These are phyloP conservation scores for Camelus bactrianus DNA, from an alignment of 2,113 vertebrate species.

Conservation along the genomic window DNA sequence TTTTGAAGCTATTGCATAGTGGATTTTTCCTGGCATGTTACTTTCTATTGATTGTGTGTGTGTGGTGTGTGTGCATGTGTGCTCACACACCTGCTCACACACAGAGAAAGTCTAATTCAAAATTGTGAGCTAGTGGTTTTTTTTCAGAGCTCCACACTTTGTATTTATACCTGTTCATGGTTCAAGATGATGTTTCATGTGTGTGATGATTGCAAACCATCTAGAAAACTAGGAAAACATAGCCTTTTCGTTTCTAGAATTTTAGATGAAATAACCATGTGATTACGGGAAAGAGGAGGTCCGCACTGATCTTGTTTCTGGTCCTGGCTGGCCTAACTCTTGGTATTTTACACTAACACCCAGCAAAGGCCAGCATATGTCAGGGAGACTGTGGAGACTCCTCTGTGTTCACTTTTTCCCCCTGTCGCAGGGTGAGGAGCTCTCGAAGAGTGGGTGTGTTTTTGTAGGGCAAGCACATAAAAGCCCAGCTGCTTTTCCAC, in stretches of 20 bases:
- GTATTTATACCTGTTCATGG: slow-evolving; percentile 1
- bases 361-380: background rate
- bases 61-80: background rate
- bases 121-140: slow-evolving; percentile 47
- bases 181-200: background rate
- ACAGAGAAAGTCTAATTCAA: background rate
- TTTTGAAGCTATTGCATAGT: slow-evolving; percentile 80
- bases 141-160: background rate
- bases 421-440: background rate
- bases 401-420: background rate
- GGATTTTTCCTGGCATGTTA: slow-evolving; percentile 82
- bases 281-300: slow-evolving; percentile 7
- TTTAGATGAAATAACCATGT: background rate
- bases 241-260: background rate
- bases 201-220: background rate
- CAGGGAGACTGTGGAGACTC: background rate
- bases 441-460: background rate
- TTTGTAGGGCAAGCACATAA: slow-evolving; percentile 18
- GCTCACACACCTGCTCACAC: background rate
- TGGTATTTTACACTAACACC: background rate
- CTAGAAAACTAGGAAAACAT: background rate
- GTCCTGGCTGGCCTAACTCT: background rate
- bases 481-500: slow-evolving; percentile 35
- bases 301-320: background rate
- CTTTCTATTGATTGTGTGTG: slow-evolving; percentile 73